A percentile compares a stretch with the other conserved stretches of the same genome.
These are phyloP conservation scores for Blastobasis adustella DNA, from an alignment of 2,888 invertebrate genomes.

Conservation along the genomic window DNA sequence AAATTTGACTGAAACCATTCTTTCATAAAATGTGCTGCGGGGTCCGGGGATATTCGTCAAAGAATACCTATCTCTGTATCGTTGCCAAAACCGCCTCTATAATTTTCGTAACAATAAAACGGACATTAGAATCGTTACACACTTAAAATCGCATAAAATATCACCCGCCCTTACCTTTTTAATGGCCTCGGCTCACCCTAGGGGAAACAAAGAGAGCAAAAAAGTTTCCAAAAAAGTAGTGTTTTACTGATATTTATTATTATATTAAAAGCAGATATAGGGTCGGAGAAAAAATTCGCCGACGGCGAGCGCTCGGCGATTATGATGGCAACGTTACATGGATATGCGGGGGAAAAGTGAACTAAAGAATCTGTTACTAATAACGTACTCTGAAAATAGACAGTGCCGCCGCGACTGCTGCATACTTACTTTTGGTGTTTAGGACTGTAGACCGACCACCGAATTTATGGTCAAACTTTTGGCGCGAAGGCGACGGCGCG, in stretches of 20 bases:
- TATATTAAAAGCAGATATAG: slow-evolving; percentile 67
- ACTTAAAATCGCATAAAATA: slow-evolving; percentile 74
- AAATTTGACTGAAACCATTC: not conserved
- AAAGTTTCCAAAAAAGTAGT: slow-evolving; percentile 63
- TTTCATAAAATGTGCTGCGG: not conserved
- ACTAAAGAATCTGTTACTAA: not conserved
- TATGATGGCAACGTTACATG: not conserved
- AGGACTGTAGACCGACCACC: slow-evolving; percentile 36
- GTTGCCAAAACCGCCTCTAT: slow-evolving; percentile 22
- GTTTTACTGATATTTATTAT: slow-evolving; percentile 63
- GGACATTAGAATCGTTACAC: slow-evolving; percentile 61
- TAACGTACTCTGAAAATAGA: not conserved
- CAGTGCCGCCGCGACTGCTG: slow-evolving; percentile 36
- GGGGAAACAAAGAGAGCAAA: slow-evolving; percentile 58
- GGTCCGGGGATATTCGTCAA: not conserved
- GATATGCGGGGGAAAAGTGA: slow-evolving; percentile 14
- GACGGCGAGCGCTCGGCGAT: slow-evolving; percentile 37
- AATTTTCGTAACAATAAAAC: slow-evolving; percentile 51
- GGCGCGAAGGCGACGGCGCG: slow-evolving; percentile 69
- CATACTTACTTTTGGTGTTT: slow-evolving; percentile 12
- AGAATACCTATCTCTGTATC: not conserved
- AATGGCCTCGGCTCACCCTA: slow-evolving; percentile 61
- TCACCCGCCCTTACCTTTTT: slow-evolving; percentile 65
- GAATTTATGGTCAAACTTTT: slow-evolving; percentile 77
- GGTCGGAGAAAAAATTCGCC: slow-evolving; percentile 48